phyloP scores from a whole-genome alignment of 2,797 vertebrate genomes.

The Catostomus latipinnis region DNA sequence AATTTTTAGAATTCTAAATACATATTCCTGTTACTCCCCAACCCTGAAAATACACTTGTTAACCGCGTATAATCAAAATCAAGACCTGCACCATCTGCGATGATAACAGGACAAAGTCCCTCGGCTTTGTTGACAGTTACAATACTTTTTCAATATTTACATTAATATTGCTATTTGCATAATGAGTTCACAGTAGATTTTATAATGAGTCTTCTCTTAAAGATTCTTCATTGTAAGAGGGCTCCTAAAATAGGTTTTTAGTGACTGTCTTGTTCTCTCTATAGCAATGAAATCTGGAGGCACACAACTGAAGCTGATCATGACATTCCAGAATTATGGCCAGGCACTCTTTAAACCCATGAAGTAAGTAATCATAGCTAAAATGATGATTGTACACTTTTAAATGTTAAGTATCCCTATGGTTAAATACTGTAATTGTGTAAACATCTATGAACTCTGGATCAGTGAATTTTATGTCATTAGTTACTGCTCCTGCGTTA shows the following conservation, averaged over 20 bases:
- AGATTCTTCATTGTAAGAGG: conserved; percentile 14
- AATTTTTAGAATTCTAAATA: too few relatives aligned
- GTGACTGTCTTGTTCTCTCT: conserved; percentile 35
- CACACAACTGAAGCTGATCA: conserved; percentile 97
- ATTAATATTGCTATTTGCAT: neutral
- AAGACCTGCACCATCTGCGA: conserved; percentile 2
- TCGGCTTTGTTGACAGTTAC: neutral
- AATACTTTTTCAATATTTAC: neutral
- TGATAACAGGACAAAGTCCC: neutral
- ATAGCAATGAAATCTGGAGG: conserved; percentile 99
- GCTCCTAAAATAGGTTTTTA: conserved; percentile 6
- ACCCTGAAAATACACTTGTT: neutral
- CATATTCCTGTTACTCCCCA: too few relatives aligned
- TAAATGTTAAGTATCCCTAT: neutral
- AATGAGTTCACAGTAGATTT: neutral
- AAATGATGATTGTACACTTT: neutral
- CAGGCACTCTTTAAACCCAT: conserved; percentile 88
- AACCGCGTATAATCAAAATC: neutral
- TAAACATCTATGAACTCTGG: neutral
- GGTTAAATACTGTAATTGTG: neutral
- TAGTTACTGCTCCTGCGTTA: neutral
- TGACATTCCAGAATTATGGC: conserved; percentile 99
- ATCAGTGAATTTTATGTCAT: neutral
- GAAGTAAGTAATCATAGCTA: conserved; percentile 74
- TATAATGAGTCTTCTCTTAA: conserved; percentile 2